Conservation (phyloP, 2,113 vertebrate species). For the Anolis carolinensis region DNA sequence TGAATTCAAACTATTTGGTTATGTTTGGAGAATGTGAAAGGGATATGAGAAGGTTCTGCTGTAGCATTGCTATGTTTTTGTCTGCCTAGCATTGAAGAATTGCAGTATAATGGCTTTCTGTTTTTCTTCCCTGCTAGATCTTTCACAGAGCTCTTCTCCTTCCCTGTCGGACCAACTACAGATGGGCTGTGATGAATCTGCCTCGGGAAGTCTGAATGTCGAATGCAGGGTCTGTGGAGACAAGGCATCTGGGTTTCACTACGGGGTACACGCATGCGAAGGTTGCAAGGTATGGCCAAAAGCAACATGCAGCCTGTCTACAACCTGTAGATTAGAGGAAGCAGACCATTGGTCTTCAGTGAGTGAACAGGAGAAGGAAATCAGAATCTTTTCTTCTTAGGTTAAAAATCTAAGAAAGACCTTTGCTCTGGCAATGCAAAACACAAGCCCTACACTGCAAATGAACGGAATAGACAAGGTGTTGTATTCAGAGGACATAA, state of each 20-base stretch:
- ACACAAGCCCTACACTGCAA: neutral
- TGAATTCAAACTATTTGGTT: neutral
- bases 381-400: neutral
- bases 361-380: neutral
- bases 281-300: constrained; percentile 89
- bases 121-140: constrained; percentile 72
- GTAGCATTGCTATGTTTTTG: accelerated
- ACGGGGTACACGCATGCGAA: constrained; percentile 95
- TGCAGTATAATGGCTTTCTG: accelerated
- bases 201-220: constrained; percentile 82
- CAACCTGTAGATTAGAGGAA: neutral
- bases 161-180: constrained; percentile 91
- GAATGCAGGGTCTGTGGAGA: constrained; percentile 97
- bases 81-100: accelerated
- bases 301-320: neutral
- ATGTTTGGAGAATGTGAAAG: neutral
- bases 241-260: constrained; percentile 97
- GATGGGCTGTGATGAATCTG: constrained; percentile 81
- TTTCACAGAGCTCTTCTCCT: constrained; percentile 85
- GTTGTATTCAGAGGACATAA: neutral
- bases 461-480: neutral
- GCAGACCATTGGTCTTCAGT: neutral
- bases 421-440: neutral
- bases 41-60: neutral
- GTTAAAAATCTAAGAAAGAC: neutral